phyloP scores from a whole-genome alignment of 2,113 vertebrate species.

The Cairina moschata region DNA sequence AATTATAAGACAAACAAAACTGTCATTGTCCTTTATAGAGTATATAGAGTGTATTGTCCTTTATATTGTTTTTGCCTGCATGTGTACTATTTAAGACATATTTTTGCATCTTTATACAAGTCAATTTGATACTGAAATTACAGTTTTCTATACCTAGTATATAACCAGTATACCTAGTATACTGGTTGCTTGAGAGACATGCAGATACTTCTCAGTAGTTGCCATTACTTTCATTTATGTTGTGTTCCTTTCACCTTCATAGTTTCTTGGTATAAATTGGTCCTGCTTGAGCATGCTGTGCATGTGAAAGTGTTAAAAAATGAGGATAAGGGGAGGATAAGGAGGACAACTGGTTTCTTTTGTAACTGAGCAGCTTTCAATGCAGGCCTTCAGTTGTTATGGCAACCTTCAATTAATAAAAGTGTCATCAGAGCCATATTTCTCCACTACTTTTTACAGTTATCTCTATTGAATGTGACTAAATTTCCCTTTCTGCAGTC shows the following conservation, averaged over 20 bases:
- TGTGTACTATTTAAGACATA: not conserved
- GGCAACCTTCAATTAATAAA: constrained; percentile 69
- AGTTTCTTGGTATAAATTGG: not conserved
- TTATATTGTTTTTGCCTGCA: not conserved
- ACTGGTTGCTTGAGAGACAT: not conserved
- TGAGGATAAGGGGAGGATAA: not conserved
- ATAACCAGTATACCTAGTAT: too few species aligned
- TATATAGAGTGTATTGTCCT: not conserved
- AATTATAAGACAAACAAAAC: not conserved
- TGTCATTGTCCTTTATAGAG: not conserved
- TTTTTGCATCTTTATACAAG: not conserved
- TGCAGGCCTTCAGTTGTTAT: constrained; percentile 69
- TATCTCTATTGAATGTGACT: constrained; percentile 35
- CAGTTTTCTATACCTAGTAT: not conserved
- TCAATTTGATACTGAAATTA: not conserved
- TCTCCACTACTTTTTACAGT: constrained; percentile 25
- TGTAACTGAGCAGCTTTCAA: constrained; percentile 1
- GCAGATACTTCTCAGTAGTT: not conserved
- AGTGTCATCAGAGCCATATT: constrained; percentile 61
- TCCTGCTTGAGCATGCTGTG: not conserved
- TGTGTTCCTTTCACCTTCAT: constrained; percentile 5
- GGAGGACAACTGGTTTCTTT: constrained; percentile 41
- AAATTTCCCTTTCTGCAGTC: not conserved
- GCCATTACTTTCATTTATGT: constrained; percentile 18
- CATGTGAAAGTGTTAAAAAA: constrained; percentile 26